Evolutionary conservation across 2,797 vertebrate species (phyloP).

Genomic region (Hippocampus kuda): DNA sequence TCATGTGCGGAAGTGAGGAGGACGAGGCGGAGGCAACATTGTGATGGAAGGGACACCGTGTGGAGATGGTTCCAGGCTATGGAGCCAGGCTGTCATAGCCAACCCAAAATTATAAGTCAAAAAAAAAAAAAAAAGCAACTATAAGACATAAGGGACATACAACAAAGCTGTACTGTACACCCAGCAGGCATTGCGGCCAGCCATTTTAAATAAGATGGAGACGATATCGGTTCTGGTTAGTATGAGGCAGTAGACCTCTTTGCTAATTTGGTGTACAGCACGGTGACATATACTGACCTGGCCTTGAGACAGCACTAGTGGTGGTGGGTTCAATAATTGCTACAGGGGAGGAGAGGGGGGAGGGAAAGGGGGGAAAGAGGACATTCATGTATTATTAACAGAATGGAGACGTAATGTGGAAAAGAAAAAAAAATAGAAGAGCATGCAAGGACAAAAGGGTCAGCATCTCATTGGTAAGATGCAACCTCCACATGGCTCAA

Average conservation of each 20-base stretch:
- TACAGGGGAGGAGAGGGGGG: constrained; percentile 87
- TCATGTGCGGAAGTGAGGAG: constrained; percentile 31
- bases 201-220: constrained; percentile 54
- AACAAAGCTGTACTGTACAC: constrained; percentile 67
- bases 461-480: constrained; percentile 39
- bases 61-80: constrained; percentile 53
- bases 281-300: constrained; percentile 98
- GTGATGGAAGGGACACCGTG: constrained; percentile 46
- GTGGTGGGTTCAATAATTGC: constrained; percentile 97
- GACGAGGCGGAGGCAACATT: constrained; percentile 23
- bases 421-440: constrained; percentile 66
- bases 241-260: constrained; percentile 70
- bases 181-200: constrained; percentile 67
- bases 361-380: constrained; percentile 81
- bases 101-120: constrained; percentile 32
- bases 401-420: constrained; percentile 83
- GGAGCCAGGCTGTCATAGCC: constrained; percentile 49
- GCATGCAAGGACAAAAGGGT: constrained; percentile 68
- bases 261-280: constrained; percentile 75
- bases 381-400: constrained; percentile 95
- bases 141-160: constrained; percentile 41
- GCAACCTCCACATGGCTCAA: constrained; percentile 44
- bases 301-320: constrained; percentile 96
- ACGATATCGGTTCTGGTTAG: constrained; percentile 54
- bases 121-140: constrained; percentile 18